Evolutionary conservation across 2,888 invertebrate genomes (phyloP).

Genomic region (Anoplius nigerrimus): DNA sequence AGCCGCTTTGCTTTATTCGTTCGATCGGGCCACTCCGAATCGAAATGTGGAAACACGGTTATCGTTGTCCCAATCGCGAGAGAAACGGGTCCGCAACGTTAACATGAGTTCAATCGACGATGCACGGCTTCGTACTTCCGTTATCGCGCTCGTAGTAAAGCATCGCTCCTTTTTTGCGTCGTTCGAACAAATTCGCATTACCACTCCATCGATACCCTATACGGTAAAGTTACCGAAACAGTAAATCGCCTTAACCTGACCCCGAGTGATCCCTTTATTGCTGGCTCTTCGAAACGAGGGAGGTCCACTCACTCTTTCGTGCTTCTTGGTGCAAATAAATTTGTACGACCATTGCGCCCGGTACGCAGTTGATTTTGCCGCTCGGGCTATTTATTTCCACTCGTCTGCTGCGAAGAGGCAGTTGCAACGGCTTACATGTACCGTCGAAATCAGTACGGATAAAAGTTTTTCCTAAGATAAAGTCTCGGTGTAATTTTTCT

Average conservation of each 20-base stretch:
- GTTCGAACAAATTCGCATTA: conserved; percentile 30
- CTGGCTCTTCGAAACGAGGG: conserved; percentile 33
- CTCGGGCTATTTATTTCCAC: conserved; percentile 38
- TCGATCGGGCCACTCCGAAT: too few species aligned
- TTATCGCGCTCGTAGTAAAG: conserved; percentile 28
- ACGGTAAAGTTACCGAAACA: conserved; percentile 36
- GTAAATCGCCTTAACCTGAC: conserved; percentile 44
- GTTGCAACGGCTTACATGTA: conserved; percentile 42
- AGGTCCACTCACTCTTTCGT: conserved; percentile 37
- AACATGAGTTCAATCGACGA: too few species aligned
- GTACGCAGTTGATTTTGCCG: conserved; percentile 30
- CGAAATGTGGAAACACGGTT: too few species aligned
- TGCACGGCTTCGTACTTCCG: too few species aligned
- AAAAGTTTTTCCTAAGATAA: conserved; percentile 18
- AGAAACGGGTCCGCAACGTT: too few species aligned
- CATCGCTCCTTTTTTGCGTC: conserved; percentile 11
- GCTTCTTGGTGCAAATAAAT: conserved; percentile 50
- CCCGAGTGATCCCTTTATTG: conserved; percentile 47
- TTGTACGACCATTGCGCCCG: conserved; percentile 38
- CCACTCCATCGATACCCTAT: conserved; percentile 27
- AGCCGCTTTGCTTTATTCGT: too few species aligned
- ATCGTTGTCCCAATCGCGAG: too few species aligned
- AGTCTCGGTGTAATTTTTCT: too few species aligned
- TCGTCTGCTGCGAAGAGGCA: conserved; percentile 32
- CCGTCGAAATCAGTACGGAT: conserved; percentile 19